Conservation (phyloP, 2,113 vertebrate genomes). For the Pangasianodon hypophthalmus region DNA sequence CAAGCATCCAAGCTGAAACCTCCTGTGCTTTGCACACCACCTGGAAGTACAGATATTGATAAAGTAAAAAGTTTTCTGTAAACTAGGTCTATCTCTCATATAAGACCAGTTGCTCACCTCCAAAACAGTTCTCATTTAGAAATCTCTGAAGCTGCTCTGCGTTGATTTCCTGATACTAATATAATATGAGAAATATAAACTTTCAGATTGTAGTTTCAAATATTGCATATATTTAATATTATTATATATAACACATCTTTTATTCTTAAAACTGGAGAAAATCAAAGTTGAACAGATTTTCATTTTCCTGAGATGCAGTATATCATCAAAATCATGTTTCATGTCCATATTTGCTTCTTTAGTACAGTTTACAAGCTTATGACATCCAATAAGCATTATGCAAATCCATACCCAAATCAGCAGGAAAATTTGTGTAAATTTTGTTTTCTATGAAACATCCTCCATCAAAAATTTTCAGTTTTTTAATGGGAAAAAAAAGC, state of each 20-base stretch:
- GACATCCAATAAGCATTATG: not conserved
- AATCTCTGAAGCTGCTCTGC: slow-evolving; percentile 69
- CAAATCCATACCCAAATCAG: not conserved
- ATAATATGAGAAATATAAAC: not conserved
- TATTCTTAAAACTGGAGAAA: not conserved
- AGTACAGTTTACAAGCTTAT: not conserved
- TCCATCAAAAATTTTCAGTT: not conserved
- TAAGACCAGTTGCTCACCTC: slow-evolving; percentile 52
- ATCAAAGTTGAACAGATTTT: not conserved
- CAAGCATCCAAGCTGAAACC: slow-evolving; percentile 74
- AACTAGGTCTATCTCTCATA: not conserved
- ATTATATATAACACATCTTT: not conserved
- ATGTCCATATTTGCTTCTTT: not conserved
- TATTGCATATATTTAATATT: not conserved
- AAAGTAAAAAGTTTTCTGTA: not conserved
- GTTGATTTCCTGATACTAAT: slow-evolving; percentile 68
- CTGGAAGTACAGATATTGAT: slow-evolving; percentile 44
- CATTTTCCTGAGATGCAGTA: not conserved
- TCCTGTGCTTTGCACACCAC: slow-evolving; percentile 51
- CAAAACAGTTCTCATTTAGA: slow-evolving; percentile 64
- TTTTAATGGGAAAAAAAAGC: not conserved
- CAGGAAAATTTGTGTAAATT: not conserved
- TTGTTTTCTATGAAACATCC: not conserved
- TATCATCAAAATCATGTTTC: not conserved
- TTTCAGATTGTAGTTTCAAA: not conserved